Percentiles rank a stretch among this genome's conserved stretches.
These are phyloP conservation scores for Acanthopagrus latus DNA, from an alignment of 2,797 vertebrate genomes.

Conservation along the genomic window DNA sequence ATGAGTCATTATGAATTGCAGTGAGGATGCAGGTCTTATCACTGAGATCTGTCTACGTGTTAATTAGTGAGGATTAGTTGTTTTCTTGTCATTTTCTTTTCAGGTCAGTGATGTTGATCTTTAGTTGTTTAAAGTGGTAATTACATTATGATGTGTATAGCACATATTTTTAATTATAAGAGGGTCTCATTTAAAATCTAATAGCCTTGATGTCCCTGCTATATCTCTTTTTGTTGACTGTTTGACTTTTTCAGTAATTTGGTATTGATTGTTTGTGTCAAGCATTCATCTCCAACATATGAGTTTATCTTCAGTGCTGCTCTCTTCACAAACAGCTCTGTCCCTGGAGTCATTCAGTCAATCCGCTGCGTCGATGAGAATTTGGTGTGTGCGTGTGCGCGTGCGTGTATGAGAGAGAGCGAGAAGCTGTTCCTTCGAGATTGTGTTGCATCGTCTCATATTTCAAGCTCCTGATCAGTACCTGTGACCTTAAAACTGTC, in stretches of 20 bases:
- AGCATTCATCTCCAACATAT: not conserved
- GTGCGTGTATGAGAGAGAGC: slow-evolving; percentile 9
- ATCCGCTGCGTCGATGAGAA: slow-evolving; percentile 24
- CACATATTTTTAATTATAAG: not conserved
- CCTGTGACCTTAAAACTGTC: slow-evolving; percentile 51
- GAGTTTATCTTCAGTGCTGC: not conserved
- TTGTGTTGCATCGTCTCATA: slow-evolving; percentile 51
- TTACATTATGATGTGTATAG: not conserved
- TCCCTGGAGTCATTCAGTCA: slow-evolving; percentile 22
- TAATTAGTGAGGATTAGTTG: not conserved
- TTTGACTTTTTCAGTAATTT: not conserved
- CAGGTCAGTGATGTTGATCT: not conserved
- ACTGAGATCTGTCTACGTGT: not conserved
- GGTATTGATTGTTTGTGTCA: not conserved
- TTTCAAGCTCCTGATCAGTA: slow-evolving; percentile 53
- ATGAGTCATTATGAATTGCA: not conserved
- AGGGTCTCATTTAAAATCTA: not conserved
- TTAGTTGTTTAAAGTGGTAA: not conserved
- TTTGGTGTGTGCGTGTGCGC: no score
- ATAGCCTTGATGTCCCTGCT: no score
- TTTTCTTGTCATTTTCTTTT: not conserved
- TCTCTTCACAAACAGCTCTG: slow-evolving; percentile 15
- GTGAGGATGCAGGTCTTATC: not conserved
- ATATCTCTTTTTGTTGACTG: no score
- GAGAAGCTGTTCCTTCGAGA: slow-evolving; percentile 22